Percentiles rank a stretch among this genome's conserved stretches.
phyloP scores from a whole-genome alignment of 2,113 vertebrate species.

The Oncorhynchus gorbuscha region DNA sequence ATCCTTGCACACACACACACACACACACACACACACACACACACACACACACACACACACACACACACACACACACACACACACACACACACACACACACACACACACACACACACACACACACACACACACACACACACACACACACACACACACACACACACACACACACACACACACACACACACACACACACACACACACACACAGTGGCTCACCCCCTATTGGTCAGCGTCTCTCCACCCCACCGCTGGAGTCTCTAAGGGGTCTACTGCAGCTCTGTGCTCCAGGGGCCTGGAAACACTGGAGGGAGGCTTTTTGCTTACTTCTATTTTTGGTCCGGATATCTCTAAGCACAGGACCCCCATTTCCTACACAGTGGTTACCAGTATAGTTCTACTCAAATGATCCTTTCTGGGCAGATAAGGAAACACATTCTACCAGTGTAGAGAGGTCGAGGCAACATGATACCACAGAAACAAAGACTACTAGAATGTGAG shows the following conservation, averaged over 20 bases:
- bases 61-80: constrained; percentile 21
- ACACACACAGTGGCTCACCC: constrained; percentile 56
- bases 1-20: constrained; percentile 17
- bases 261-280: constrained; percentile 73
- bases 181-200: constrained; percentile 33
- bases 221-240: constrained; percentile 73
- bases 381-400: constrained; percentile 53
- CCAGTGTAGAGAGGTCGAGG: constrained; percentile 28
- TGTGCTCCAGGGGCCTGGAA: constrained; percentile 72
- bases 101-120: too few species aligned
- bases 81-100: constrained; percentile 15
- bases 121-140: too few species aligned
- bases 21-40: constrained; percentile 23
- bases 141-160: too few species aligned
- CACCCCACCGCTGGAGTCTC: constrained; percentile 72
- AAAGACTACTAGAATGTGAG: constrained; percentile 58
- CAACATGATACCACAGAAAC: constrained; percentile 60
- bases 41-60: too few species aligned
- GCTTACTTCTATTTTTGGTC: constrained; percentile 70
- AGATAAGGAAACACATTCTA: constrained; percentile 47
- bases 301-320: constrained; percentile 69
- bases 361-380: constrained; percentile 55
- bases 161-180: too few species aligned
- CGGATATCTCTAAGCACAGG: constrained; percentile 49
- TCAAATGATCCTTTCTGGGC: constrained; percentile 15